These are phyloP conservation scores for Ochotona curzoniae DNA, from an alignment of 2,113 vertebrate species.

Conservation along the genomic window DNA sequence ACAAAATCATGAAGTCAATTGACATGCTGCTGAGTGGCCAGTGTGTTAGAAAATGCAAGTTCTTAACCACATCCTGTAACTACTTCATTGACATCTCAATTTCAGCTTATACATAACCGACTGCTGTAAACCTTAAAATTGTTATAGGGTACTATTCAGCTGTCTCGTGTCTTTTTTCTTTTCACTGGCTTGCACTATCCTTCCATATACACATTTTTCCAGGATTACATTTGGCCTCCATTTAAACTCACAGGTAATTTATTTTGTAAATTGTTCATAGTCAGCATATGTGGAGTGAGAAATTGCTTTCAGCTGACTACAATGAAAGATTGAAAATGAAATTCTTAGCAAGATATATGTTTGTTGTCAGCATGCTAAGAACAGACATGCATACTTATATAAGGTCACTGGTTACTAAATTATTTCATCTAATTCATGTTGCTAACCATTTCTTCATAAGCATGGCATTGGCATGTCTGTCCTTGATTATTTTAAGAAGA, in stretches of 20 bases:
- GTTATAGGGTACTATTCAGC: no score
- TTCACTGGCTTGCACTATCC: slow-evolving; percentile 52
- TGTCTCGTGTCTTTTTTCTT: no score
- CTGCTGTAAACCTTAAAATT: no score
- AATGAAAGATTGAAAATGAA: slow-evolving; percentile 51
- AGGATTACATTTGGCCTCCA: slow-evolving; percentile 46
- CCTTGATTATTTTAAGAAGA: slow-evolving; percentile 32
- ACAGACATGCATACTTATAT: neutral
- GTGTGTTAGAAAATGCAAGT: no score
- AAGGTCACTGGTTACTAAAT: neutral
- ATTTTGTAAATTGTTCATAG: slow-evolving; percentile 68
- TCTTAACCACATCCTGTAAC: no score
- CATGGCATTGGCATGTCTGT: neutral
- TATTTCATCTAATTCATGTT: neutral
- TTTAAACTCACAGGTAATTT: slow-evolving; percentile 70
- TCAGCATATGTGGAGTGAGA: slow-evolving; percentile 65
- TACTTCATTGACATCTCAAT: no score
- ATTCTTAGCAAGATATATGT: slow-evolving; percentile 26
- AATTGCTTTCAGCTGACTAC: slow-evolving; percentile 66
- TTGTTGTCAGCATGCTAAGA: neutral
- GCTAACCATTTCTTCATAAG: neutral
- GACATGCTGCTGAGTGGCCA: no score
- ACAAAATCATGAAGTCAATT: no score
- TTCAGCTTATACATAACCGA: no score
- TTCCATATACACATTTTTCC: slow-evolving; percentile 65